Evolutionary conservation across 2,797 vertebrate species (phyloP).

Genomic region (Cuniculus paca): DNA sequence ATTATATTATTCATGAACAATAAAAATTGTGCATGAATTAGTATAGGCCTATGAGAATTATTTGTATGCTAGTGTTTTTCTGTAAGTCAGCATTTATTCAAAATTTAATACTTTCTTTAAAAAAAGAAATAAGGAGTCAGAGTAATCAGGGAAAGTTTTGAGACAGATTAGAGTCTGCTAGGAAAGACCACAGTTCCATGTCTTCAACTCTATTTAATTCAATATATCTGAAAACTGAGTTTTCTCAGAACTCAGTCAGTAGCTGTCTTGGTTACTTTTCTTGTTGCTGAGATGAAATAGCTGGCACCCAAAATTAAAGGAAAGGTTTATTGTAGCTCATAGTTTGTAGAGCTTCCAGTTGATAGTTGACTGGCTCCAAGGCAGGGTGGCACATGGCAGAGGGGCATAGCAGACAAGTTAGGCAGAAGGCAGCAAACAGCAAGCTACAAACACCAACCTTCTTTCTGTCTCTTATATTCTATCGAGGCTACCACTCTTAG

Average conservation of each 20-base stretch:
- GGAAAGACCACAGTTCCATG: neutral
- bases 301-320: no score
- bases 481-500: neutral
- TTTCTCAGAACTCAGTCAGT: neutral
- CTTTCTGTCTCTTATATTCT: neutral
- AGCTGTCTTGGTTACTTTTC: no score
- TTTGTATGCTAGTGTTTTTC: neutral
- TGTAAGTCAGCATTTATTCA: constrained; percentile 5
- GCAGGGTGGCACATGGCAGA: no score
- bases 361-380: no score
- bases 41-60: neutral
- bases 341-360: no score
- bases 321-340: no score
- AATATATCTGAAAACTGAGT: neutral
- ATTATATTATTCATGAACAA: no score
- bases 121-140: neutral
- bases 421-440: neutral
- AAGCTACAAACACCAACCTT: neutral
- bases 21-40: neutral
- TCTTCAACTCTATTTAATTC: neutral
- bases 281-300: no score
- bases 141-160: neutral
- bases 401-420: no score
- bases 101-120: neutral
- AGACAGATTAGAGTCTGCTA: neutral